Evolutionary conservation across 2,797 vertebrate species (phyloP).

Genomic region (Intellagama lesueurii): DNA sequence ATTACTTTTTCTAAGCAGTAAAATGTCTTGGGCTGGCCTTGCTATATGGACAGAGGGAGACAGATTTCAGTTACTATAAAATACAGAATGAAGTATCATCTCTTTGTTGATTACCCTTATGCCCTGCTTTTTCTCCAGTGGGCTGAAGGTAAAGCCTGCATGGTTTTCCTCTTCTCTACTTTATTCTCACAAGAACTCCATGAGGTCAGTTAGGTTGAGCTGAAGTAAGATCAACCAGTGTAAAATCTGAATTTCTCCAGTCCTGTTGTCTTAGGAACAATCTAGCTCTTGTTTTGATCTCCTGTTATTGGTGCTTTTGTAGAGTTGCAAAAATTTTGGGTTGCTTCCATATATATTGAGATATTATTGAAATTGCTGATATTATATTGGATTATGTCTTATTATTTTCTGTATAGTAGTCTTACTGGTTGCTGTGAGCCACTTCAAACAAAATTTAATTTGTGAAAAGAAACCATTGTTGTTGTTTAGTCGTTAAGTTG

Average conservation of each 20-base stretch:
- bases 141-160: not conserved
- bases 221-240: too few relatives aligned
- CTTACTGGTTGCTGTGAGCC: not conserved
- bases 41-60: not conserved
- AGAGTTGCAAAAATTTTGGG: not conserved
- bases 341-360: not conserved
- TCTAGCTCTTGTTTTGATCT: too few relatives aligned
- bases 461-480: not conserved
- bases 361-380: not conserved
- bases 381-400: not conserved
- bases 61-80: not conserved
- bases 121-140: not conserved
- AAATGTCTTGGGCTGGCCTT: not conserved
- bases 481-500: too few relatives aligned
- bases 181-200: not conserved
- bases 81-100: not conserved
- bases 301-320: too few relatives aligned
- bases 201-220: not conserved
- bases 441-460: not conserved
- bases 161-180: not conserved
- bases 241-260: too few relatives aligned
- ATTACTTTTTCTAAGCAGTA: not conserved
- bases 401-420: not conserved
- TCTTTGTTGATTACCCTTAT: not conserved
- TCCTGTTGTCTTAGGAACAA: too few relatives aligned